A percentile compares a stretch with the other conserved stretches of the same genome.
These are phyloP conservation scores for Cetoscarus ocellatus DNA, from an alignment of 2,797 vertebrate genomes.

Conservation along the genomic window DNA sequence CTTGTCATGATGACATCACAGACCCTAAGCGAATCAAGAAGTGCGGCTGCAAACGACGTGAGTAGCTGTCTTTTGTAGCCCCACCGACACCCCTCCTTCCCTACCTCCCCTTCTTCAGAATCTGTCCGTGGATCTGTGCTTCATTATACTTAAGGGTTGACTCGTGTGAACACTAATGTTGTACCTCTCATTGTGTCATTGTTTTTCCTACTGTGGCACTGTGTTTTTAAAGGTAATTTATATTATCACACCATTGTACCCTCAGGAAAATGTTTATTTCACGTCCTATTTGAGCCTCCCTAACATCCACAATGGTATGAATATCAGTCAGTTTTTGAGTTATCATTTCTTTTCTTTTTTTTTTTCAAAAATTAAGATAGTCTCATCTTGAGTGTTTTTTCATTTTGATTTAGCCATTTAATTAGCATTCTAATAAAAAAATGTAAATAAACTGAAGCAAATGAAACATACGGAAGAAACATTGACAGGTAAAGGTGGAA, in stretches of 20 bases:
- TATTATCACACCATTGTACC: constrained; percentile 47
- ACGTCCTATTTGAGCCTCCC: constrained; percentile 51
- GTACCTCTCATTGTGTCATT: constrained; percentile 43
- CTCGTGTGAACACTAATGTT: constrained; percentile 16
- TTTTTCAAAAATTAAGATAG: constrained; percentile 27
- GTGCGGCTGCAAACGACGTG: constrained; percentile 99
- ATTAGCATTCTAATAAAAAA: constrained; percentile 10
- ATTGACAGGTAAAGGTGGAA: neutral
- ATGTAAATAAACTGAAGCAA: neutral
- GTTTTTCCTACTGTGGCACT: constrained; percentile 44
- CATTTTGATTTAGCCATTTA: constrained; percentile 31
- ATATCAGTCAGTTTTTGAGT: constrained; percentile 37
- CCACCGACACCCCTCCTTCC: constrained; percentile 11
- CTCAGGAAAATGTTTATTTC: constrained; percentile 55
- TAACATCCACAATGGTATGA: constrained; percentile 42
- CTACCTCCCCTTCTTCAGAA: constrained; percentile 44
- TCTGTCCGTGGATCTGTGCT: constrained; percentile 28
- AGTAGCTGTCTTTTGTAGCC: constrained; percentile 79
- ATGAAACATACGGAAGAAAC: neutral
- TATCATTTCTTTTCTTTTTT: constrained; percentile 12
- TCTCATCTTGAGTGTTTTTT: constrained; percentile 34
- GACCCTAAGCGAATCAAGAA: constrained; percentile 99
- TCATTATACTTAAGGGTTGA: constrained; percentile 29
- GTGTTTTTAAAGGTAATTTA: constrained; percentile 49
- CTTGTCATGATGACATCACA: constrained; percentile 99